These are phyloP conservation scores for Lucinisca nassula DNA, from an alignment of 2,888 invertebrate genomes.

Conservation along the genomic window DNA sequence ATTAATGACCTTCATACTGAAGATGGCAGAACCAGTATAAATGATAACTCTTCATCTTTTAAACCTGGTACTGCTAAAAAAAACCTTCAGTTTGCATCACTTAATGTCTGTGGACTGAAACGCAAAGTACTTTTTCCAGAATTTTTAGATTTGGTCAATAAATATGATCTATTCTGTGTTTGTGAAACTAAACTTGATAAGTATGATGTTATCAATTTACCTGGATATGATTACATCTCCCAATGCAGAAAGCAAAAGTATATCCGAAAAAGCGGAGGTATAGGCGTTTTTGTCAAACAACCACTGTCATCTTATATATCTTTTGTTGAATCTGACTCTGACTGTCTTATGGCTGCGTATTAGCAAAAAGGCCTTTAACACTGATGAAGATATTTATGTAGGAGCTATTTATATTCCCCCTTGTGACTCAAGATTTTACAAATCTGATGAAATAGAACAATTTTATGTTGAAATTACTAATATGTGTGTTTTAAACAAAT, in stretches of 20 bases:
- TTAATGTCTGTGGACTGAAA: background rate
- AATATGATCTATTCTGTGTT: background rate
- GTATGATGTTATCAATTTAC: background rate
- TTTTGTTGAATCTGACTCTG: background rate
- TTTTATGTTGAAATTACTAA: background rate
- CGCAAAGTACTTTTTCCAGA: constrained; percentile 6
- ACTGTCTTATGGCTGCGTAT: background rate
- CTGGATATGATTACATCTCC: background rate
- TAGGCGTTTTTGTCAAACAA: background rate
- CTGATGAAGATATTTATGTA: background rate
- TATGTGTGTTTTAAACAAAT: constrained; percentile 12
- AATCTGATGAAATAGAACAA: background rate
- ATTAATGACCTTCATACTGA: background rate
- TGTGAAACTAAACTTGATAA: constrained; percentile 8
- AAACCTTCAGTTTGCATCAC: background rate
- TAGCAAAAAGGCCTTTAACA: background rate
- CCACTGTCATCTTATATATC: background rate
- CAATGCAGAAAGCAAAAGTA: constrained; percentile 5
- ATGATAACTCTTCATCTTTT: background rate
- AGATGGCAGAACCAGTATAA: background rate
- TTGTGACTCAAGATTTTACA: background rate
- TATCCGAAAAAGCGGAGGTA: background rate
- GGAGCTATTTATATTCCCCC: background rate
- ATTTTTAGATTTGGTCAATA: background rate
- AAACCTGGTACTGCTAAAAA: background rate